Base-by-base conservation (phyloP, 2,888 invertebrate genomes). In the Drosophila anomelani region DNA sequence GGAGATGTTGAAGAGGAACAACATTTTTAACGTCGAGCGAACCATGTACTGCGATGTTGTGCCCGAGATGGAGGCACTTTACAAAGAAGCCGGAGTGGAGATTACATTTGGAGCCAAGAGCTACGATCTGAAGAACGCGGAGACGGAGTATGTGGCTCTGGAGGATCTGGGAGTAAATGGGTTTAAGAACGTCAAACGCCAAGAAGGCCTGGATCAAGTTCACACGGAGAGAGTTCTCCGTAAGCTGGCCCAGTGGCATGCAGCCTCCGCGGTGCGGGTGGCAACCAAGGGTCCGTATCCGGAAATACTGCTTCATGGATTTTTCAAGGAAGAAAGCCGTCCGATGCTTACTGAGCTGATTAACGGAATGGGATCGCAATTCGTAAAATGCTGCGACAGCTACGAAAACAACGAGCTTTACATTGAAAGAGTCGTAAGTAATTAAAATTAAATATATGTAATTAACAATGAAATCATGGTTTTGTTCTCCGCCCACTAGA, bases 221-320 rank as follows among this genome's bases (percentile, higher is more conserved):
- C 91, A 91, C 32, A 78, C 83, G 8, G 77, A 90, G 53, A 29
- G 80, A 0, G 86, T 84, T 2, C 74, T 91, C 2, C 61, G 66
- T 23, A 92, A 88, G 39, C 26, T 91, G 23, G 83, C 92, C 2
- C 69, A 90, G 58, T 91, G 91, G 70, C 91, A 91, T 79, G 91
- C 92, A 1, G 90, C 87, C 1, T 86, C 91, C 0, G 91, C 85
- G 2, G 84, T 82, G 44, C 75, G 84, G 1, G 75, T 75, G 9
- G 82, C 76, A 17, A 69, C 69, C 6, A 80, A 79, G 46, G 86
- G 89, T 0, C 23, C 51, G 1, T 90, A 80, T 56, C 77, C 78
- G 4, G 57, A 66, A 0, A 15, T 34, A 0, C 20, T 81, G 3
- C 41, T 34, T 3, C 1, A 7, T 0, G 75, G 78, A 1, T 39